Conservation (phyloP, 2,113 vertebrate genomes). For the Nasalis larvatus region DNA sequence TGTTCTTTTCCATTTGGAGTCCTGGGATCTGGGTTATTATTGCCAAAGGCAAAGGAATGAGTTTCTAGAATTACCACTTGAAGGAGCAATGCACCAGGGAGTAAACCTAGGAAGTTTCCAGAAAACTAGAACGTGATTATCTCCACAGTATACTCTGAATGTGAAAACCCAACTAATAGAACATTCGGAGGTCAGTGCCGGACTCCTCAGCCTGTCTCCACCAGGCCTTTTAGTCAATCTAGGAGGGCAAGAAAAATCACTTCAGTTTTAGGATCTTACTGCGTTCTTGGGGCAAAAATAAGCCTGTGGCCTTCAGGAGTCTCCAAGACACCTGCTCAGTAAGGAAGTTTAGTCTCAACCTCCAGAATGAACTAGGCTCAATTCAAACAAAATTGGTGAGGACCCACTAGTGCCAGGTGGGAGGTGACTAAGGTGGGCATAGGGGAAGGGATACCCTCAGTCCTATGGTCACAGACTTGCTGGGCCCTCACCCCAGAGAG, state of each 20-base stretch:
- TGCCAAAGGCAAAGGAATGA: not conserved
- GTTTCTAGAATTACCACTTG: not conserved
- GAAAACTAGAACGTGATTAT: not conserved
- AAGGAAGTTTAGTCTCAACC: not conserved
- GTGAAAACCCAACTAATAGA: not conserved
- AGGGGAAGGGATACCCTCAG: fast-evolving
- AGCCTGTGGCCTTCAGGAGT: not conserved
- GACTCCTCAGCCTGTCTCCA: not conserved
- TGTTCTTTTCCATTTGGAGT: constrained; percentile 25
- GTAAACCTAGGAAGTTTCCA: not conserved
- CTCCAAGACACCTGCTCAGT: not conserved
- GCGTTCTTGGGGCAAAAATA: not conserved
- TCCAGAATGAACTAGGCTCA: not conserved
- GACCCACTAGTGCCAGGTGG: not conserved
- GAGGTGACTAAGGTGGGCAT: not conserved
- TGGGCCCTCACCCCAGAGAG: not conserved
- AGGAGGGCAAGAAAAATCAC: not conserved
- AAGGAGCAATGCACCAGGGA: not conserved
- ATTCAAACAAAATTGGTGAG: not conserved
- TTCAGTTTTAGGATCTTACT: not conserved
- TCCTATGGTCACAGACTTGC: fast-evolving
- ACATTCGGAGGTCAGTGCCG: fast-evolving
- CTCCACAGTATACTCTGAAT: not conserved
- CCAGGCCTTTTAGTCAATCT: no score
- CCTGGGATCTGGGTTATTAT: constrained; percentile 23